Conservation (phyloP, 2,113 vertebrate genomes). For the Chaetops frenatus region DNA sequence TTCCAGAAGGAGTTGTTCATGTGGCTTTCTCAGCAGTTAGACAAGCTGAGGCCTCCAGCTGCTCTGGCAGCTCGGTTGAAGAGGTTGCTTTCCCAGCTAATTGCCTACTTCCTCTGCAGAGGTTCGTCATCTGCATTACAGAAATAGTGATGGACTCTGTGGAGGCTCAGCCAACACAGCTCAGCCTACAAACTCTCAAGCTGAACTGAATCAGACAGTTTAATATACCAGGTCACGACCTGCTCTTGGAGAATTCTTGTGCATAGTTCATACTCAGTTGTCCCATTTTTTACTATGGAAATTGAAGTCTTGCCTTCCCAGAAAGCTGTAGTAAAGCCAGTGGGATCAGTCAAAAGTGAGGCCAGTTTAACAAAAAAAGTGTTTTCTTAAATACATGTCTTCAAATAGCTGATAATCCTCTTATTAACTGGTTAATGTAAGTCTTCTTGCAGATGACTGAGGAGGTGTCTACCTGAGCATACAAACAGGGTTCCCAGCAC, state of each 20-base stretch:
- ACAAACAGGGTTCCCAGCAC: background rate
- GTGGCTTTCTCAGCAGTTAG: background rate
- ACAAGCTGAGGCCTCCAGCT: conserved; percentile 28
- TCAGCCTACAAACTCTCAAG: background rate
- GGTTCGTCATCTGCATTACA: conserved; percentile 4
- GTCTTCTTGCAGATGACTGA: background rate
- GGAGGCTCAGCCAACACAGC: background rate
- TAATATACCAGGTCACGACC: background rate
- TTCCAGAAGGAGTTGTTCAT: background rate
- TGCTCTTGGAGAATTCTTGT: background rate
- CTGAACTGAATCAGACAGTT: conserved; percentile 20
- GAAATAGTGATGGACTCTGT: background rate
- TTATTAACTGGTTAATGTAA: background rate
- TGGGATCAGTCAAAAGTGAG: background rate
- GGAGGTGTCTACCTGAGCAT: background rate
- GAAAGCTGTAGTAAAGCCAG: background rate
- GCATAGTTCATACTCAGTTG: background rate
- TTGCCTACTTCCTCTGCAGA: conserved; percentile 53
- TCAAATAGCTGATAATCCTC: background rate
- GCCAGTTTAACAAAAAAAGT: background rate
- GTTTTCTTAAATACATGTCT: background rate
- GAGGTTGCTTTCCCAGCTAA: conserved; percentile 51
- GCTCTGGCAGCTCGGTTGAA: conserved; percentile 19
- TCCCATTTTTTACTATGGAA: background rate
- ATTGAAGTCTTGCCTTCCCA: background rate